Evolutionary conservation across 1,140 invertebrate species (phyloP).

Genomic region (Subanguina moxae): DNA sequence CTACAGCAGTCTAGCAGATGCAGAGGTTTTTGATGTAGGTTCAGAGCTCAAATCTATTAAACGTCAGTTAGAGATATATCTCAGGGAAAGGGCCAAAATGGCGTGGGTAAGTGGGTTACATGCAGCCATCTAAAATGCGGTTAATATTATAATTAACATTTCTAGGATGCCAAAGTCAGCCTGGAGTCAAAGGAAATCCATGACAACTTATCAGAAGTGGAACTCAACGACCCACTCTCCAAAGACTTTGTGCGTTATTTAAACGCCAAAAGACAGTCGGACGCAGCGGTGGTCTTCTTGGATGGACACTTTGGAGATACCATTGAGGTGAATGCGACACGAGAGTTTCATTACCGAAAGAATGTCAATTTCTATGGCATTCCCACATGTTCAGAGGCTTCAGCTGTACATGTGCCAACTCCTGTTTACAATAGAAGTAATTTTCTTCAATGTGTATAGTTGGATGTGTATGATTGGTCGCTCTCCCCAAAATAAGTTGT

Average conservation of each 20-base stretch:
- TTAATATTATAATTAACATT: constrained; percentile 24
- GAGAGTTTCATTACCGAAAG: neutral
- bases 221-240: constrained; percentile 49
- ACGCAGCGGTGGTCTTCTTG: constrained; percentile 31
- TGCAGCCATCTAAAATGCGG: constrained; percentile 14
- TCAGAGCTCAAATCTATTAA: constrained; percentile 50
- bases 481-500: constrained; percentile 16
- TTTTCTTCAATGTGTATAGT: constrained; percentile 22
- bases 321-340: constrained; percentile 19
- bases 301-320: constrained; percentile 34
- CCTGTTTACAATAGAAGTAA: constrained; percentile 58
- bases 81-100: constrained; percentile 51
- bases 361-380: constrained; percentile 58
- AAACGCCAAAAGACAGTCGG: constrained; percentile 48
- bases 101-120: constrained; percentile 46
- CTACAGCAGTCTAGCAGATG: constrained; percentile 45
- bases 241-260: constrained; percentile 52
- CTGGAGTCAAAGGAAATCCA: constrained; percentile 40
- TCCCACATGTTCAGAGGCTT: constrained; percentile 48
- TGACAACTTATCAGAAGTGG: constrained; percentile 17
- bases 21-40: constrained; percentile 54
- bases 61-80: constrained; percentile 49
- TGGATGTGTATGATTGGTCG: constrained; percentile 11
- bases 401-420: constrained; percentile 58
- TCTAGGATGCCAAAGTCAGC: constrained; percentile 55